A percentile compares a stretch with the other conserved stretches of the same genome.
phyloP scores from a whole-genome alignment of 1,140 invertebrate species.

The Lineus longissimus region DNA sequence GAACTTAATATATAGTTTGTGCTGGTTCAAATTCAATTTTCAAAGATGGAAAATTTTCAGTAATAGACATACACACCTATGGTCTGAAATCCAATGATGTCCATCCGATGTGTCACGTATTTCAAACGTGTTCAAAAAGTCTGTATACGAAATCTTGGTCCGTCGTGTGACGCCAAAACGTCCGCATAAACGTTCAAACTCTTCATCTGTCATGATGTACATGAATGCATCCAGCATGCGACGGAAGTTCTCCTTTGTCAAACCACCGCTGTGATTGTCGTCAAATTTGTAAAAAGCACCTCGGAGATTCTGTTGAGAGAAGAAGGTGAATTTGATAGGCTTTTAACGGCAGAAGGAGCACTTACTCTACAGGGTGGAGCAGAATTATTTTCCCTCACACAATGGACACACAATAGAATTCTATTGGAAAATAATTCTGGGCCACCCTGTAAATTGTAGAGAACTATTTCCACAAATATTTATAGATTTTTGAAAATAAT shows the following conservation, averaged over 20 bases:
- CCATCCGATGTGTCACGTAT: slow-evolving; percentile 42
- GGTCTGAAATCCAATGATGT: slow-evolving; percentile 46
- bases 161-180: slow-evolving; percentile 34
- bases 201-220: slow-evolving; percentile 39
- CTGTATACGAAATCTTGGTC: slow-evolving; percentile 33
- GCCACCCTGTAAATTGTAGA: no score
- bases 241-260: slow-evolving; percentile 42
- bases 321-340: not conserved
- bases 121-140: slow-evolving; percentile 44
- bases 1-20: no score
- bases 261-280: slow-evolving; percentile 39
- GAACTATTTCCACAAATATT: not conserved
- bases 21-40: no score
- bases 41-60: not conserved
- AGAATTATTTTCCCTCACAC: no score
- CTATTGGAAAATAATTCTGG: no score
- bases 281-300: slow-evolving; percentile 51
- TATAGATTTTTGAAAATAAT: no score
- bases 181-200: slow-evolving; percentile 44
- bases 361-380: not conserved
- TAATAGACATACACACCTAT: slow-evolving; percentile 28
- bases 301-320: slow-evolving; percentile 35
- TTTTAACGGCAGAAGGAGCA: not conserved
- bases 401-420: no score
- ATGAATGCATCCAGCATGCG: slow-evolving; percentile 46